These are phyloP conservation scores for Mamestra brassicae DNA, from an alignment of 2,888 invertebrate genomes.

Conservation along the genomic window DNA sequence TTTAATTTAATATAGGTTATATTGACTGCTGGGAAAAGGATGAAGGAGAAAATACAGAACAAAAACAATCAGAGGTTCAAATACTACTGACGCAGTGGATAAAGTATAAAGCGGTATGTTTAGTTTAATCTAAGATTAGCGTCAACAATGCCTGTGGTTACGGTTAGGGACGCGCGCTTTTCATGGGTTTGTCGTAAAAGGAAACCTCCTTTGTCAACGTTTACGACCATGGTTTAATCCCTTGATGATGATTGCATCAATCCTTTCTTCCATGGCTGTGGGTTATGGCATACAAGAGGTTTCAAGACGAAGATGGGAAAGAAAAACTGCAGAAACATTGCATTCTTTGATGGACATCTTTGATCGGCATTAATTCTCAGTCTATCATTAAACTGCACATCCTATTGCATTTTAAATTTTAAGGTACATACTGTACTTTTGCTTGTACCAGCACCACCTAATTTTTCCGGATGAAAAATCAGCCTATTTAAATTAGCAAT, in stretches of 20 bases:
- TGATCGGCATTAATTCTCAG: neutral
- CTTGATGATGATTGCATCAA: slow-evolving; percentile 57
- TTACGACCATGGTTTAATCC: slow-evolving; percentile 56
- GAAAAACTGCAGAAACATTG: neutral
- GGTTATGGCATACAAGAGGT: slow-evolving; percentile 19
- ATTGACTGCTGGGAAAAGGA: too few relatives aligned
- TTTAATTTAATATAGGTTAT: too few relatives aligned
- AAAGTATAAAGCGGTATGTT: neutral
- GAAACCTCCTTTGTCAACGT: slow-evolving; percentile 47
- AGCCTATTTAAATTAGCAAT: too few relatives aligned
- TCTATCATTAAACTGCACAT: too few relatives aligned
- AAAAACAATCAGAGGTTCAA: neutral
- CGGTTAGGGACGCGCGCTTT: slow-evolving; percentile 3
- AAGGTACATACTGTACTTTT: too few relatives aligned
- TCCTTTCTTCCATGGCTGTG: slow-evolving; percentile 27
- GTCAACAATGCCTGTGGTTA: slow-evolving; percentile 1
- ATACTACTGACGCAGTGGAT: neutral
- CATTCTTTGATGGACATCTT: neutral
- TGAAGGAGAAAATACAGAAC: too few relatives aligned
- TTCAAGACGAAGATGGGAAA: neutral
- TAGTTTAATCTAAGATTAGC: slow-evolving; percentile 35
- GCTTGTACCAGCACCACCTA: too few relatives aligned
- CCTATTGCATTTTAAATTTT: too few relatives aligned
- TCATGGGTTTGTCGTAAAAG: slow-evolving; percentile 56
- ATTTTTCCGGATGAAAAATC: too few relatives aligned